These are phyloP conservation scores for Gandaritis pyraliata DNA, from an alignment of 2,888 invertebrate genomes.

Conservation along the genomic window DNA sequence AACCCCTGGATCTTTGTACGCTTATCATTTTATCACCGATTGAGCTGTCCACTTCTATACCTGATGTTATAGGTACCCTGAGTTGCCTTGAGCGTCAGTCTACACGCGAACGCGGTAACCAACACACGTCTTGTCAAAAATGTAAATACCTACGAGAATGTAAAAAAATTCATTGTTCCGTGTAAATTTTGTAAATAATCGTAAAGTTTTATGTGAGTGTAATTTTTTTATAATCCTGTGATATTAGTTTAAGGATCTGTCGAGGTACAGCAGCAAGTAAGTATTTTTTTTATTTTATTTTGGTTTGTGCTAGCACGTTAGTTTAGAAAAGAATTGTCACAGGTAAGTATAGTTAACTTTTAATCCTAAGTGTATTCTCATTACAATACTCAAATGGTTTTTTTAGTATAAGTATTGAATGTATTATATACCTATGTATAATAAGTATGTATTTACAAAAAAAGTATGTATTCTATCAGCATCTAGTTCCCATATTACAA, in stretches of 20 bases:
- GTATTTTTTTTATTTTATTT: slow-evolving; percentile 52
- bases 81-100: slow-evolving; percentile 60
- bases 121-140: slow-evolving; percentile 57
- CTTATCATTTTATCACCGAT: slow-evolving; percentile 69
- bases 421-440: too few species aligned
- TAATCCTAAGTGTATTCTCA: neutral
- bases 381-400: slow-evolving; percentile 8
- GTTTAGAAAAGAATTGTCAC: slow-evolving; percentile 2
- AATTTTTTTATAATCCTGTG: slow-evolving; percentile 72
- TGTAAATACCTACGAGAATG: slow-evolving; percentile 54
- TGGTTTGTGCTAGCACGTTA: slow-evolving; percentile 22
- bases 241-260: slow-evolving; percentile 73
- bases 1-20: slow-evolving; percentile 48
- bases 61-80: slow-evolving; percentile 53
- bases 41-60: slow-evolving; percentile 73
- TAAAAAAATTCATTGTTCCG: slow-evolving; percentile 50
- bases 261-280: slow-evolving; percentile 64
- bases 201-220: slow-evolving; percentile 53
- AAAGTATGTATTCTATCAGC: too few species aligned
- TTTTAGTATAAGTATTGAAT: neutral
- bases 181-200: slow-evolving; percentile 60
- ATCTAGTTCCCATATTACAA: too few species aligned
- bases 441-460: too few species aligned
- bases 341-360: neutral
- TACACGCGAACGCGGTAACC: slow-evolving; percentile 50